Conservation (phyloP, 2,888 invertebrate species). For the Orchesella flavescens region DNA sequence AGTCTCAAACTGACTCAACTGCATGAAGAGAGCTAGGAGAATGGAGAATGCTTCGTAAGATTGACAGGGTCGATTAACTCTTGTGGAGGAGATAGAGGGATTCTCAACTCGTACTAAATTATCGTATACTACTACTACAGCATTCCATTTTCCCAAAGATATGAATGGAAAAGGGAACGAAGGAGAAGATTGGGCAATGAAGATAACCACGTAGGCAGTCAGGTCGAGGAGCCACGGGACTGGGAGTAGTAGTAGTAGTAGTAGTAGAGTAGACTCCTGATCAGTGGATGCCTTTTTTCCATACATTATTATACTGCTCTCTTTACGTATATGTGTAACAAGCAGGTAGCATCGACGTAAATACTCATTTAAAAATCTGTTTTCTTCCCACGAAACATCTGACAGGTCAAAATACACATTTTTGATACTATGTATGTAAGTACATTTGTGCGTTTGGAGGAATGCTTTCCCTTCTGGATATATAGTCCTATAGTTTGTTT, state of each 20-base stretch:
- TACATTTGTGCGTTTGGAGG: no score
- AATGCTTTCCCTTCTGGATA: not conserved
- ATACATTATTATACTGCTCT: not conserved
- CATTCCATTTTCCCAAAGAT: not conserved
- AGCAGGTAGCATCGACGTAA: not conserved
- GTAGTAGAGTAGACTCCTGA: not conserved
- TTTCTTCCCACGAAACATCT: constrained; percentile 32
- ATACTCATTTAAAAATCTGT: constrained; percentile 21
- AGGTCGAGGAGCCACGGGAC: not conserved
- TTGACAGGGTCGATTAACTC: constrained; percentile 47
- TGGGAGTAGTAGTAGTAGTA: not conserved
- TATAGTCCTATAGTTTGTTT: not conserved
- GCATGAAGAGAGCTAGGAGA: not conserved
- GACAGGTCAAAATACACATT: not conserved
- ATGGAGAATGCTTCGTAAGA: constrained; percentile 17
- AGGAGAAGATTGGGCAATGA: not conserved
- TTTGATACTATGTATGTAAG: no score
- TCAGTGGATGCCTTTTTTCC: no score
- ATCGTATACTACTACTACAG: no score
- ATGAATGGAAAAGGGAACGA: not conserved
- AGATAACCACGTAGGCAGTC: not conserved
- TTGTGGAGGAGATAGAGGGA: constrained; percentile 5
- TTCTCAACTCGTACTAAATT: not conserved
- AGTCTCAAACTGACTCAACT: not conserved
- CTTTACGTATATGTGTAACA: not conserved